Evolutionary conservation across 1,140 invertebrate species (phyloP), one percentile per base, ranked within the genome.

Genomic region (Drosophila burlai): DNA sequence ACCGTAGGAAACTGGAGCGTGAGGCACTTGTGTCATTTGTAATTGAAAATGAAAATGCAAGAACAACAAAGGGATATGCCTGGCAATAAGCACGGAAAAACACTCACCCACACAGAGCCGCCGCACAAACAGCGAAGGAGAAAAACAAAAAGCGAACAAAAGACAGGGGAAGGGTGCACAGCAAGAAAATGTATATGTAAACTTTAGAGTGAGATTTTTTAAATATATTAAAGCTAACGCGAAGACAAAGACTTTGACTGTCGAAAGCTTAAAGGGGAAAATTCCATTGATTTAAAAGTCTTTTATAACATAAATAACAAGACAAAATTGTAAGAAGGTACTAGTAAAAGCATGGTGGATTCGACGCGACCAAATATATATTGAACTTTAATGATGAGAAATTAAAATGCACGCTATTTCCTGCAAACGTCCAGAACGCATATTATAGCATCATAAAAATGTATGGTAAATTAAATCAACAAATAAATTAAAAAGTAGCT

Each of bases 21-120:
- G 86, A 90, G 83, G 81, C 72, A 86, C 85, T 90, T 91, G 85
- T 90, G 85, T 91, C 85, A 90, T 90, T 90, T 91, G 86, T 91
- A 90, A 90, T 90, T 90, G 85, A 90, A 90, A 90, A 90, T 90
- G 85, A 90, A 90, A 90, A 90, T 90, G 82, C 76, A 84, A 66
- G 60, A 67, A 69, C 65, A 76, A 64, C 46, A 66, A 80, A 43
- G 58, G 68, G 50, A 83, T 50, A 69, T 65, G 64, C 55, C 59
- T 65, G 75, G 60, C 64, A 77, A 69, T 61, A 50, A 66, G 60
- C 42, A 57, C 64, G 52, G 24, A 81, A 54, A 50, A 46, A 54
- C 29, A 74, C 50, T 58, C 42, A 47, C 18, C 49, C 31, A 47
- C 40, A 64, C 52, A 59, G 29, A 49, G 55, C 29, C 18, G 49